Percentiles rank a stretch among this genome's conserved stretches.
Conservation (phyloP, 2,888 invertebrate species). For the Acanthacorydalis orientalis region DNA sequence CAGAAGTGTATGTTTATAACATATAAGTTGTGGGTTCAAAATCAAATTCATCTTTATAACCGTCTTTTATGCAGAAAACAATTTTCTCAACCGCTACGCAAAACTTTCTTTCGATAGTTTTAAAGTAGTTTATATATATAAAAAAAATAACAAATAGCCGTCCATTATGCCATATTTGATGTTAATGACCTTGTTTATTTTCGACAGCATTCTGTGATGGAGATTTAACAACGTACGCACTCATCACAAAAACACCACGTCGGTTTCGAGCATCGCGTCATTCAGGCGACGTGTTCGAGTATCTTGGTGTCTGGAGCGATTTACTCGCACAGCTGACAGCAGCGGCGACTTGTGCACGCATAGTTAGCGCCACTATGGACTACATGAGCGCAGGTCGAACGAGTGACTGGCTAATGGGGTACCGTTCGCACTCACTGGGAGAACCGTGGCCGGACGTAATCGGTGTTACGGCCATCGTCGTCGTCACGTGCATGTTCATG, state of each 20-base stretch:
- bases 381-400: slow-evolving; percentile 40
- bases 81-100: background rate
- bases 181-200: background rate
- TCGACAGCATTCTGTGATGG: slow-evolving; percentile 17
- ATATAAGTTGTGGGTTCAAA: too few species aligned
- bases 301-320: slow-evolving; percentile 41
- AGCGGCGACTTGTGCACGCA: slow-evolving; percentile 41
- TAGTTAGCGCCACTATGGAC: slow-evolving; percentile 43
- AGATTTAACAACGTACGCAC: slow-evolving; percentile 4
- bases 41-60: too few species aligned
- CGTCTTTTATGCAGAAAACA: too few species aligned
- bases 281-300: slow-evolving; percentile 33
- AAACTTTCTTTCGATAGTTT: background rate
- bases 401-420: slow-evolving; percentile 40
- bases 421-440: slow-evolving; percentile 37
- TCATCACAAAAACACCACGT: slow-evolving; percentile 12
- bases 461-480: slow-evolving; percentile 41
- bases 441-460: slow-evolving; percentile 47
- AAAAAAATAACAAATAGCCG: background rate
- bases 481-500: slow-evolving; percentile 43
- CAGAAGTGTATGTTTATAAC: too few species aligned
- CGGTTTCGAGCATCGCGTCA: slow-evolving; percentile 29
- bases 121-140: background rate
- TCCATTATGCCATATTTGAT: too few species aligned
- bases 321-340: slow-evolving; percentile 40